These are phyloP conservation scores for Pao palembangensis DNA, from an alignment of 2,113 vertebrate genomes.

Conservation along the genomic window DNA sequence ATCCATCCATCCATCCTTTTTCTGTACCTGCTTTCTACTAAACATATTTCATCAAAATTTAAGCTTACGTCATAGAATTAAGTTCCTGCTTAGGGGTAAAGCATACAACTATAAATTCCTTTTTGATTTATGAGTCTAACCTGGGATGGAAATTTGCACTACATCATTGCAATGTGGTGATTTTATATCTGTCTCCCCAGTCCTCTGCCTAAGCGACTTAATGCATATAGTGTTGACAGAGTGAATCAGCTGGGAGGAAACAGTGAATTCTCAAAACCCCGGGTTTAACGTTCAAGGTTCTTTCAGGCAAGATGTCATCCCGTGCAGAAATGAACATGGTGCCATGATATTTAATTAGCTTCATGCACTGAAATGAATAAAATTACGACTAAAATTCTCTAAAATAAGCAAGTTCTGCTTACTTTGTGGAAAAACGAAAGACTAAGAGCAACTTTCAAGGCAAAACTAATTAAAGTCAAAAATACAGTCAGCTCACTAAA, in stretches of 20 bases:
- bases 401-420: constrained; percentile 18
- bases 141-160: constrained; percentile 30
- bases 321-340: background rate
- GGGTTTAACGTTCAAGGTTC: background rate
- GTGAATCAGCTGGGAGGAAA: constrained; percentile 39
- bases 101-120: constrained; percentile 14
- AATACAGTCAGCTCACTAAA: constrained; percentile 29
- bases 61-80: background rate
- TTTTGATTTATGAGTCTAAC: constrained; percentile 33
- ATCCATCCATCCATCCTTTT: too few species aligned
- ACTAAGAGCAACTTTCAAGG: constrained; percentile 27
- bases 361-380: constrained; percentile 23
- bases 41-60: too few species aligned
- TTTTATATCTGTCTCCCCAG: constrained; percentile 44
- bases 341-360: constrained; percentile 10
- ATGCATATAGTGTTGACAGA: constrained; percentile 54
- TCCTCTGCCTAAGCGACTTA: constrained; percentile 42
- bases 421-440: constrained; percentile 8
- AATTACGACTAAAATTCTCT: constrained; percentile 3
- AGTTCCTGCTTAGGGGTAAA: background rate
- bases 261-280: constrained; percentile 3
- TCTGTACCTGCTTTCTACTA: too few species aligned
- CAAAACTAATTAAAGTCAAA: constrained; percentile 42
- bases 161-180: constrained; percentile 16
- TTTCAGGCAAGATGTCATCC: too few species aligned